Conservation (phyloP, 2,797 vertebrate genomes). For the Pipistrellus pygmaeus region DNA sequence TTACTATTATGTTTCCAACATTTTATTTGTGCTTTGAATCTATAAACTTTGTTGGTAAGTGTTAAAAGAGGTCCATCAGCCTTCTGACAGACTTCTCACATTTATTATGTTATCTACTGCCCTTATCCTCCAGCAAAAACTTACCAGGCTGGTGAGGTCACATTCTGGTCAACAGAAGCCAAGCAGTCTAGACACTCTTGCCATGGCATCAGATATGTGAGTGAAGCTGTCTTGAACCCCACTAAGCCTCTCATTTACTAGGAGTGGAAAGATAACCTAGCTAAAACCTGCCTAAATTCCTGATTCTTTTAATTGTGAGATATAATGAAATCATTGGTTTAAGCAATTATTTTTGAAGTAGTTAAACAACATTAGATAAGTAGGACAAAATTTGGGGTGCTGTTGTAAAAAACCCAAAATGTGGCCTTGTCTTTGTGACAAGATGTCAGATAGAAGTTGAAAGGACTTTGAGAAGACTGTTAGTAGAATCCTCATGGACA, state of each 20-base stretch:
- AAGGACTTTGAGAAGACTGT: not conserved
- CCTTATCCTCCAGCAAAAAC: too few relatives aligned
- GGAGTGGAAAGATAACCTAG: constrained; percentile 1
- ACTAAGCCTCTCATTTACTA: not conserved
- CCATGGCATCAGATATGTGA: not conserved
- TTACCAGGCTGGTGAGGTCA: not conserved
- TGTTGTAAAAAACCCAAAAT: not conserved
- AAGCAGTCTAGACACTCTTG: not conserved
- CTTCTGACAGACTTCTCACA: too few relatives aligned
- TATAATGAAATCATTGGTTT: not conserved
- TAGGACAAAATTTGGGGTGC: not conserved
- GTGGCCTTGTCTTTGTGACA: not conserved
- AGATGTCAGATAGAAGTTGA: not conserved
- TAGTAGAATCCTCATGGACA: not conserved
- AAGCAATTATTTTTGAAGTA: not conserved
- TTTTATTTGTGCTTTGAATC: constrained; percentile 25
- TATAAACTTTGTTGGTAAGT: not conserved
- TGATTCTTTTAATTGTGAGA: not conserved
- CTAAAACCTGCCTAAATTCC: not conserved
- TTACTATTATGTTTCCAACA: not conserved
- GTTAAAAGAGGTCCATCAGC: not conserved
- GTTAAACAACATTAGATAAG: not conserved
- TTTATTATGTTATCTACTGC: too few relatives aligned
- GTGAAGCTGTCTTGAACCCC: not conserved
- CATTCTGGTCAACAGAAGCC: constrained; percentile 20